Conservation (phyloP, 2,113 vertebrate species). For the Hippopotamus amphibius region DNA sequence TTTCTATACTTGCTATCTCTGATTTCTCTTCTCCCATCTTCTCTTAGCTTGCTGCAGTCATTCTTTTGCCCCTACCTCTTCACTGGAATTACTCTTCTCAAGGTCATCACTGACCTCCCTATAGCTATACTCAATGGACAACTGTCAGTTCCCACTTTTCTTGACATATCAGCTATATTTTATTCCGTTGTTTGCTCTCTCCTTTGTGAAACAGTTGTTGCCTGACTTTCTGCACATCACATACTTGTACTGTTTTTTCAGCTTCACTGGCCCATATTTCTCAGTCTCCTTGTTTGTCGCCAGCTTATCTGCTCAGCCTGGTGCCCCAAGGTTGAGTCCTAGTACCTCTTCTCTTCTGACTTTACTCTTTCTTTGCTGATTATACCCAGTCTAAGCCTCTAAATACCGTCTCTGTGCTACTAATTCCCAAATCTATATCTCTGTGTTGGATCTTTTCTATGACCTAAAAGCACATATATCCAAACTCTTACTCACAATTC, state of each 20-base stretch:
- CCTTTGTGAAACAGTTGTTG: background rate
- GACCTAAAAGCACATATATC: background rate
- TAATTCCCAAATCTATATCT: background rate
- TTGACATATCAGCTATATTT: background rate
- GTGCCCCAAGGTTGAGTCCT: background rate
- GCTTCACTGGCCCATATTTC: background rate
- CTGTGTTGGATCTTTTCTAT: background rate
- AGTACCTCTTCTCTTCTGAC: background rate
- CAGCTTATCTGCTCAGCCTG: background rate
- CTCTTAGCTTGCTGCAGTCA: background rate
- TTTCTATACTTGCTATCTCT: background rate
- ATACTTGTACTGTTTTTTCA: background rate
- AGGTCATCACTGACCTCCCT: background rate
- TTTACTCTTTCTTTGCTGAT: background rate
- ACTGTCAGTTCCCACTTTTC: background rate
- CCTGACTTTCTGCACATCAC: background rate
- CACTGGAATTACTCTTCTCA: background rate
- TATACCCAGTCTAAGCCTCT: too few relatives aligned
- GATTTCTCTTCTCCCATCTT: background rate
- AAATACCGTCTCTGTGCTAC: background rate
- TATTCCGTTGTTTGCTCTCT: background rate
- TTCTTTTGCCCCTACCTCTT: background rate
- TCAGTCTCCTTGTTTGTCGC: background rate
- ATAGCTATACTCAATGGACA: background rate
- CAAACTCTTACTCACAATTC: background rate